phyloP scores from a whole-genome alignment of 2,797 vertebrate species.

The Coregonus ussuriensis region DNA sequence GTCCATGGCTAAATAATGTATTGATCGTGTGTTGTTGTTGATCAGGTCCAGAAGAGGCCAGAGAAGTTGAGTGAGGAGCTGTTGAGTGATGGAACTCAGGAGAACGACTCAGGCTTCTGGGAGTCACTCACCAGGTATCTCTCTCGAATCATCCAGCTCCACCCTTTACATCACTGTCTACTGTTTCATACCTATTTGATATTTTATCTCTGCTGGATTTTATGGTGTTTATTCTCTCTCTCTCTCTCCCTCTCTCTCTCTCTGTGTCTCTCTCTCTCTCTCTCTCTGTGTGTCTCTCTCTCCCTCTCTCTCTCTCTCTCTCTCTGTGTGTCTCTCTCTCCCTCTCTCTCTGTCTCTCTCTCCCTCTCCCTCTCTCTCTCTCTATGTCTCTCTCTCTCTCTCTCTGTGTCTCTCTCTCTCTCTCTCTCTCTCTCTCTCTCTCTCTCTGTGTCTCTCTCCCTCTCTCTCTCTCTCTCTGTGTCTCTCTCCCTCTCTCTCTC shows the following conservation, averaged over 20 bases:
- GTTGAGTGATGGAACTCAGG: conserved; percentile 86
- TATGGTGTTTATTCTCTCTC: not conserved
- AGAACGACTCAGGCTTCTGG: conserved; percentile 94
- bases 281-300: not conserved
- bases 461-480: too few species aligned
- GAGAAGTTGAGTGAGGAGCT: conserved; percentile 95
- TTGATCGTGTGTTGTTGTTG: conserved; percentile 15
- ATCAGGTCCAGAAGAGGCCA: conserved; percentile 95
- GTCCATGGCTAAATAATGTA: conserved; percentile 3
- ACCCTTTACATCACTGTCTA: not conserved
- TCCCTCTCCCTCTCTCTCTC: too few species aligned
- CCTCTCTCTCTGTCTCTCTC: not conserved
- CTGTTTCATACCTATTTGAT: not conserved
- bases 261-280: too few species aligned
- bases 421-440: too few species aligned
- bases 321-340: too few species aligned
- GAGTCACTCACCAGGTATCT: conserved; percentile 90
- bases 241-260: too few species aligned
- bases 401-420: too few species aligned
- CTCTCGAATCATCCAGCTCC: not conserved
- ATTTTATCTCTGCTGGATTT: not conserved
- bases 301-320: not conserved
- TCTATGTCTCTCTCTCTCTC: too few species aligned
- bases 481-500: too few species aligned
- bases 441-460: too few species aligned